These are phyloP conservation scores for Hirtodrosophila confusa DNA, from an alignment of 2,888 invertebrate species.

Conservation along the genomic window DNA sequence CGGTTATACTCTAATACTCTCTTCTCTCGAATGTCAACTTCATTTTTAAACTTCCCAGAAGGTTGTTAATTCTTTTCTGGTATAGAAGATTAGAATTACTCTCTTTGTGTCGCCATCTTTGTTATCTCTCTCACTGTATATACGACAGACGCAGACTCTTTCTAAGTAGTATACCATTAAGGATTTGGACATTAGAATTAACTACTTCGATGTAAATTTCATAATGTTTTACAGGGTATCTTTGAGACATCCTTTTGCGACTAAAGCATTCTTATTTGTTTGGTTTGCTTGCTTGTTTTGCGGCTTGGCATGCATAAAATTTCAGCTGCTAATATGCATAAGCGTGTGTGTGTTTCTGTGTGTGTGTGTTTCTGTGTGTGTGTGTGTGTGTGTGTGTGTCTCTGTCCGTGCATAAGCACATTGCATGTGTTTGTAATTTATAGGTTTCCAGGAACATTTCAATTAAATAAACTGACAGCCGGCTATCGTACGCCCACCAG, in stretches of 20 bases:
- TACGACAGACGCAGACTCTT: too few species aligned
- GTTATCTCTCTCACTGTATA: too few species aligned
- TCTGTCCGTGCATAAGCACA: conserved; percentile 34
- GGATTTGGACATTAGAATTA: too few species aligned
- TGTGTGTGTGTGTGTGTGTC: conserved; percentile 7
- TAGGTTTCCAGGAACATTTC: conserved; percentile 72
- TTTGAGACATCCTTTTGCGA: not conserved
- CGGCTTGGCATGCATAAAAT: conserved; percentile 60
- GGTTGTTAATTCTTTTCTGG: too few species aligned
- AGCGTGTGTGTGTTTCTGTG: conserved; percentile 7
- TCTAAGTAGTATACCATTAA: too few species aligned
- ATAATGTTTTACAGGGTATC: conserved; percentile 26
- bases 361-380: conserved; percentile 4
- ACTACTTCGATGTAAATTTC: too few species aligned
- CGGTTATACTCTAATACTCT: too few species aligned
- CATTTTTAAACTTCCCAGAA: too few species aligned
- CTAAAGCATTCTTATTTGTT: conserved; percentile 6
- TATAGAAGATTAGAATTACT: too few species aligned
- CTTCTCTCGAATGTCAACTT: too few species aligned
- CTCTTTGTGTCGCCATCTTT: too few species aligned
- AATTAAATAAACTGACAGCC: conserved; percentile 76
- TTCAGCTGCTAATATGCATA: conserved; percentile 59
- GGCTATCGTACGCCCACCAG: conserved; percentile 41
- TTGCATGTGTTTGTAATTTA: conserved; percentile 69
- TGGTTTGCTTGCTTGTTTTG: conserved; percentile 40